A percentile compares a stretch with the other conserved stretches of the same genome.
phyloP scores from a whole-genome alignment of 2,888 invertebrate genomes.

The Escarpia spicata region DNA sequence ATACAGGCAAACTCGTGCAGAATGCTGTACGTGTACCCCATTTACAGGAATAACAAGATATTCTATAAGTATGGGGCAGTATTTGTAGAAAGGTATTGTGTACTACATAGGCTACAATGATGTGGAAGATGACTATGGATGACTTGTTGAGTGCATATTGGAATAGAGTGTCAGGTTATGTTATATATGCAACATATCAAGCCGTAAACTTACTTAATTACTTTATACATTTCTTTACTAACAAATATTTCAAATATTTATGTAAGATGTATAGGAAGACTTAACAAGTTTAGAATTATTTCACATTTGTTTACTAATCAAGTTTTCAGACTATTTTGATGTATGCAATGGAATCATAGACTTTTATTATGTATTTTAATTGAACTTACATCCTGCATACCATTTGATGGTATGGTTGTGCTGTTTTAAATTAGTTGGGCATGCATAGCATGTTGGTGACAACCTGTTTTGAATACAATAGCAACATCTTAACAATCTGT shows the following conservation, averaged over 20 bases:
- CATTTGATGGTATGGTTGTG: neutral
- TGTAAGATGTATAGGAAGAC: neutral
- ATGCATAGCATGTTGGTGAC: conserved; percentile 8
- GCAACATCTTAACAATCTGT: neutral
- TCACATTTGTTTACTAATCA: neutral
- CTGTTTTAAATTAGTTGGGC: neutral
- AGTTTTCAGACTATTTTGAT: neutral
- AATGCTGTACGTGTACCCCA: neutral
- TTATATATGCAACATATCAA: conserved; percentile 13
- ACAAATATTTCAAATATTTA: neutral
- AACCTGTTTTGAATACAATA: neutral
- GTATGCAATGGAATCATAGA: neutral
- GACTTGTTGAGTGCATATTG: neutral
- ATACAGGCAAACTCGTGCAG: neutral
- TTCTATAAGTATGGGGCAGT: neutral
- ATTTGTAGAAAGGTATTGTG: neutral
- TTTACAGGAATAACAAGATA: neutral
- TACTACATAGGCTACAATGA: neutral
- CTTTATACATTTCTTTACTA: conserved; percentile 9
- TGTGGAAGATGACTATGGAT: neutral
- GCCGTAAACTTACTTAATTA: neutral
- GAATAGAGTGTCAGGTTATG: neutral
- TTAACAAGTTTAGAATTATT: neutral
- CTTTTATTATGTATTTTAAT: neutral
- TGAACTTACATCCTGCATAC: neutral